These are phyloP conservation scores for Luffia ferchaultella DNA, from an alignment of 2,888 invertebrate species.

Conservation along the genomic window DNA sequence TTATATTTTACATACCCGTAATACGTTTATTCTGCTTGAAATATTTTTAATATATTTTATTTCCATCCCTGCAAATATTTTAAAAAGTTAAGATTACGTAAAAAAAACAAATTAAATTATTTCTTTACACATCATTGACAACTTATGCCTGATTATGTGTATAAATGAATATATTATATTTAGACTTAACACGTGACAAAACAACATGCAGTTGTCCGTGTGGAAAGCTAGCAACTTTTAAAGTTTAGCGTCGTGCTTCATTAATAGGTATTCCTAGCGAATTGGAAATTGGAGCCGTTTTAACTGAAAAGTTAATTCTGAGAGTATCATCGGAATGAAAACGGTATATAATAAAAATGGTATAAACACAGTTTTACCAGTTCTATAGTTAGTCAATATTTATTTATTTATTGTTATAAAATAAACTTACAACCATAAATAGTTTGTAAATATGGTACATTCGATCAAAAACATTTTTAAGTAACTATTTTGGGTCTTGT, in stretches of 20 bases:
- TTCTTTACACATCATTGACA: neutral
- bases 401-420: too few relatives aligned
- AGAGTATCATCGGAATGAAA: constrained; percentile 16
- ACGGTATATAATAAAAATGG: too few relatives aligned
- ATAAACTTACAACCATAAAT: too few relatives aligned
- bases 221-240: constrained; percentile 3
- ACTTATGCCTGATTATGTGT: constrained; percentile 1
- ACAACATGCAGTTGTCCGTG: constrained; percentile 3
- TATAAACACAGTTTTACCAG: constrained; percentile 14
- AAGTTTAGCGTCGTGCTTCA: constrained; percentile 2
- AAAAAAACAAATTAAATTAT: neutral
- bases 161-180: constrained; percentile 2
- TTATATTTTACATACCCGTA: too few relatives aligned
- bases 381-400: constrained; percentile 4
- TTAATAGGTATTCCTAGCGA: constrained; percentile 2
- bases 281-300: constrained; percentile 4
- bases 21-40: too few relatives aligned
- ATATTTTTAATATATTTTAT: too few relatives aligned
- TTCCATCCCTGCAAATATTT: too few relatives aligned
- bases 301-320: constrained; percentile 12
- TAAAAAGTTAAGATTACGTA: too few relatives aligned
- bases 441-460: neutral
- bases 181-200: constrained; percentile 1
- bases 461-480: constrained; percentile 12
- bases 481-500: constrained; percentile 11